Evolutionary conservation across 2,797 vertebrate species (phyloP).

Genomic region (Galagoides demidoff): DNA sequence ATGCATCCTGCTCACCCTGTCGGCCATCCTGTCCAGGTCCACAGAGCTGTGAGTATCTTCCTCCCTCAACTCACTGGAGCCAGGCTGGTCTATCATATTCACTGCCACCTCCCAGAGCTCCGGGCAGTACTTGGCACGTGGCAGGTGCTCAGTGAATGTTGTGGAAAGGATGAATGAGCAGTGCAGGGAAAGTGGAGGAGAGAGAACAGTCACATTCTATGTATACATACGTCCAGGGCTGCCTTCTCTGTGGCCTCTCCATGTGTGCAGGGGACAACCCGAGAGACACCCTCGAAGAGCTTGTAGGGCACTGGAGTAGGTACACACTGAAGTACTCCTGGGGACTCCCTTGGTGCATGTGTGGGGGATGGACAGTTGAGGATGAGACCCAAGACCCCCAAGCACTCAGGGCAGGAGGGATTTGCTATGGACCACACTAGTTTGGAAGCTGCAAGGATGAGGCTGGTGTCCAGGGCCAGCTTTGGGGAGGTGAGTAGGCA

Average conservation of each 20-base stretch:
- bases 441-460: background rate
- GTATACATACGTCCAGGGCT: fast-evolving
- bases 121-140: fast-evolving
- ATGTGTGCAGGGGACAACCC: background rate
- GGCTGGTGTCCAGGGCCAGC: background rate
- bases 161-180: background rate
- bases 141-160: background rate
- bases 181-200: too few species aligned
- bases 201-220: background rate
- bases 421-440: background rate
- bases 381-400: background rate
- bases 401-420: too few species aligned
- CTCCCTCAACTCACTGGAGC: fast-evolving
- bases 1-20: conserved; percentile 94
- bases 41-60: conserved; percentile 90
- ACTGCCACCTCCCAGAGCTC: background rate
- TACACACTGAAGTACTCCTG: fast-evolving
- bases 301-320: background rate
- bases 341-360: too few species aligned
- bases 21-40: conserved; percentile 94
- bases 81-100: background rate
- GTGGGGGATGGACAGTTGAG: background rate
- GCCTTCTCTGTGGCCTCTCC: background rate
- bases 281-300: background rate
- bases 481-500: background rate